Conservation (phyloP, 2,113 vertebrate genomes). For the Pelobates fuscus region DNA sequence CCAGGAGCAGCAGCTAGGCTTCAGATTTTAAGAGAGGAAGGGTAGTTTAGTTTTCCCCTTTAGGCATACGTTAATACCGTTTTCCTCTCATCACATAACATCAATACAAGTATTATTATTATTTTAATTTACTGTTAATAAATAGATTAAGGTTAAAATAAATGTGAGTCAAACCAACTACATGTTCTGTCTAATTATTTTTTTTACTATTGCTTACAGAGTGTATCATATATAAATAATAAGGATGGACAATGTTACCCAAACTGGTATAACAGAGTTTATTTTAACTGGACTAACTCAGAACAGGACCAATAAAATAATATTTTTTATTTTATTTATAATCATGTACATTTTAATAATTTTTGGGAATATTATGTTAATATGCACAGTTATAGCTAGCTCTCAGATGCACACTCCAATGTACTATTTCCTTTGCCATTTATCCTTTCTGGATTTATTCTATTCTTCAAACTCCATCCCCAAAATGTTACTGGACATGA, state of each 20-base stretch:
- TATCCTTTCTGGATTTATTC: neutral
- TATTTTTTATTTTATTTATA: neutral
- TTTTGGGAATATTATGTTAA: neutral
- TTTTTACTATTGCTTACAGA: no score
- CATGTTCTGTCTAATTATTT: no score
- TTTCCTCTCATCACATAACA: no score
- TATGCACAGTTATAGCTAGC: neutral
- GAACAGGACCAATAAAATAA: neutral
- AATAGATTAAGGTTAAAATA: no score
- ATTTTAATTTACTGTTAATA: no score
- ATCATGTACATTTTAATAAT: neutral
- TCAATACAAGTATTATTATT: no score
- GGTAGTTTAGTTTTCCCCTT: no score
- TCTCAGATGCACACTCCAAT: constrained; percentile 1
- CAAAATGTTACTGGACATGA: neutral
- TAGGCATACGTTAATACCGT: no score
- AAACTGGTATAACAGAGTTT: neutral
- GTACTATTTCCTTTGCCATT: constrained; percentile 1
- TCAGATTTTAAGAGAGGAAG: no score
- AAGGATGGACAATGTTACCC: neutral
- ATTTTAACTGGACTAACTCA: neutral
- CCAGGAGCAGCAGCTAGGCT: no score
- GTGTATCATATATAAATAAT: no score
- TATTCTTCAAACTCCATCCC: neutral
- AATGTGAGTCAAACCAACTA: no score